Conservation (phyloP, 2,113 vertebrate species). For the Onychorhynchus coronatus region DNA sequence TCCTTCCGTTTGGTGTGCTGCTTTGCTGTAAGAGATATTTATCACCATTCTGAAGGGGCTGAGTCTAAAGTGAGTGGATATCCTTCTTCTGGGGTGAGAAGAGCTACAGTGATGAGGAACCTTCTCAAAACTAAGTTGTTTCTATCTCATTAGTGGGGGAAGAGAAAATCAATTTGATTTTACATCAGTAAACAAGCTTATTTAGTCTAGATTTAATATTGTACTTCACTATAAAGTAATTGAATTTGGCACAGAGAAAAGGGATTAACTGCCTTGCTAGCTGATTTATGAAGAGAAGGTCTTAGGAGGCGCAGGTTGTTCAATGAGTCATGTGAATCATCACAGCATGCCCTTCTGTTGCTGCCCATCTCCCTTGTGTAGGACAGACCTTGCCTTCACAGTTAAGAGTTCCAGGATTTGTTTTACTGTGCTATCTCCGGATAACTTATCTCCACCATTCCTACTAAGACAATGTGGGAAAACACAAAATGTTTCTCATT, state of each 20-base stretch:
- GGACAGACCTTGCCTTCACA: not conserved
- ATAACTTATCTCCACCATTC: not conserved
- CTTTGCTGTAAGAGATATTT: not conserved
- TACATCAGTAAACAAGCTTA: not conserved
- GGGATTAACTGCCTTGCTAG: not conserved
- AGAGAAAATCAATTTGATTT: not conserved
- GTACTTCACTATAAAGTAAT: not conserved
- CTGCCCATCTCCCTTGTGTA: not conserved
- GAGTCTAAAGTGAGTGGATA: not conserved
- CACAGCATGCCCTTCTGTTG: not conserved
- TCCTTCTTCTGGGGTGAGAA: not conserved
- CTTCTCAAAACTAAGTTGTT: not conserved
- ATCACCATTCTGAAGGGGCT: not conserved
- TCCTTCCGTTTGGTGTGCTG: not conserved
- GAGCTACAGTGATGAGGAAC: not conserved
- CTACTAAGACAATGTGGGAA: not conserved
- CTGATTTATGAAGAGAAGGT: not conserved
- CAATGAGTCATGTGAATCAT: not conserved
- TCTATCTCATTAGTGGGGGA: not conserved
- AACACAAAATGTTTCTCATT: not conserved
- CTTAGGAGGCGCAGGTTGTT: not conserved
- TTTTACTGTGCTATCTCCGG: not conserved
- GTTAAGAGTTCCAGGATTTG: not conserved
- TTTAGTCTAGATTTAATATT: not conserved
- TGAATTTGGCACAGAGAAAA: not conserved